phyloP scores from a whole-genome alignment of 1,140 invertebrate genomes.

The Drosophila ananassae region DNA sequence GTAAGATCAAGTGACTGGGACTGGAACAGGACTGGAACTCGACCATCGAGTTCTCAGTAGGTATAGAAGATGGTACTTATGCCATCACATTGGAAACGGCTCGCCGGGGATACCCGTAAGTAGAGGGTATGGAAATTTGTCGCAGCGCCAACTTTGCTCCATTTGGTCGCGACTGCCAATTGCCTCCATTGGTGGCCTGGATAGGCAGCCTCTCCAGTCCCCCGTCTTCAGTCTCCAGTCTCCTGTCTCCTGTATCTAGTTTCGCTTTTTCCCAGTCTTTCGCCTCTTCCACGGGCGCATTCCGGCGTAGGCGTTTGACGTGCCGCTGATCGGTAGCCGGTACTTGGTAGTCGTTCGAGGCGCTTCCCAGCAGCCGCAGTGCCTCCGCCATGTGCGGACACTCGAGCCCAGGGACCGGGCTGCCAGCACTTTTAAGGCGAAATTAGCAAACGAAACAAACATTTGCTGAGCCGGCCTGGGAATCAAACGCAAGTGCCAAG shows the following conservation, averaged over 20 bases:
- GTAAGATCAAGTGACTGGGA: slow-evolving; percentile 11
- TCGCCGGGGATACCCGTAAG: no score
- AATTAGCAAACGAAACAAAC: slow-evolving; percentile 42
- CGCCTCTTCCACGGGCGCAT: slow-evolving; percentile 31
- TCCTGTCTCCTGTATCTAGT: slow-evolving; percentile 8
- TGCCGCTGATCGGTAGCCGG: slow-evolving; percentile 66
- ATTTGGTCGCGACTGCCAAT: slow-evolving; percentile 25
- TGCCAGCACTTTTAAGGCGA: slow-evolving; percentile 40
- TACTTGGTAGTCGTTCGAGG: slow-evolving; percentile 1
- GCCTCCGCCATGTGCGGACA: slow-evolving; percentile 33
- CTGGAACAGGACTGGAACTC: no score
- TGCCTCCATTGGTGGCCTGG: slow-evolving; percentile 45
- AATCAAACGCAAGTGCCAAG: slow-evolving; percentile 15
- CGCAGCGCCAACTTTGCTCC: slow-evolving; percentile 39
- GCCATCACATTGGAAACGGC: neutral
- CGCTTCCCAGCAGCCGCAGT: slow-evolving; percentile 17
- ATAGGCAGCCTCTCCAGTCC: neutral
- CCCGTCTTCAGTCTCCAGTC: neutral
- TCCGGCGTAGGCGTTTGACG: slow-evolving; percentile 69
- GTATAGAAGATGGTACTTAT: no score
- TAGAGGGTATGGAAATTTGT: slow-evolving; percentile 25
- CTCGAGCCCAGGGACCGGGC: slow-evolving; percentile 2
- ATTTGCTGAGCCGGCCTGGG: slow-evolving; percentile 40
- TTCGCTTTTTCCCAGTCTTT: slow-evolving; percentile 13
- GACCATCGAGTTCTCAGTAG: neutral